Evolutionary conservation across 1,140 invertebrate genomes (phyloP).

Genomic region (Bombus polaris): DNA sequence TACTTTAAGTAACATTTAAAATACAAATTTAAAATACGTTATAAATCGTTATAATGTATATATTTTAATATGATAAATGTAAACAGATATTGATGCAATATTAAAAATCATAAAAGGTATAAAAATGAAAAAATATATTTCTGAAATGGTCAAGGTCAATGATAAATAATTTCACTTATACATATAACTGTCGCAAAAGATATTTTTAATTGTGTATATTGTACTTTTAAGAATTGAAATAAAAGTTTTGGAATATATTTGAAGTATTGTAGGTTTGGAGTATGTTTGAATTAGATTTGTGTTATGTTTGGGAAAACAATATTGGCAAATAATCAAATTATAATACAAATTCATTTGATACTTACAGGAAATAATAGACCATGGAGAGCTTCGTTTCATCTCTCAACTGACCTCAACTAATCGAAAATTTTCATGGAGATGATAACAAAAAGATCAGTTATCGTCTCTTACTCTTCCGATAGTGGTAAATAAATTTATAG

Average conservation of each 20-base stretch:
- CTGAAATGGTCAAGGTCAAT: no score
- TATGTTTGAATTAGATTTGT: not conserved
- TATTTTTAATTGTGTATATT: no score
- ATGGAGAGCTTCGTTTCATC: not conserved
- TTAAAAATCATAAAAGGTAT: not conserved
- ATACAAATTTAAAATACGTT: not conserved
- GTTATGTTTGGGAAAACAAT: not conserved
- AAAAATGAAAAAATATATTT: not conserved
- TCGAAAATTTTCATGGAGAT: not conserved
- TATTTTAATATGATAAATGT: not conserved
- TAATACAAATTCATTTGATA: no score
- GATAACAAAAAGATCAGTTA: not conserved
- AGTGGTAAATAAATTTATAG: constrained; percentile 30
- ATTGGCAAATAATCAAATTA: not conserved
- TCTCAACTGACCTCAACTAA: not conserved
- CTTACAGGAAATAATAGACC: not conserved
- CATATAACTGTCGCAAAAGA: no score
- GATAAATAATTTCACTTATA: no score
- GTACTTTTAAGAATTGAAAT: not conserved
- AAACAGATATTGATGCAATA: not conserved
- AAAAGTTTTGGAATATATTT: not conserved
- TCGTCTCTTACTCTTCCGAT: not conserved
- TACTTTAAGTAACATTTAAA: no score
- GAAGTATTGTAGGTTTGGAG: not conserved
- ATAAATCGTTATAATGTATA: not conserved